These are phyloP conservation scores for Cydia strobilella DNA, from an alignment of 1,140 invertebrate species.

Conservation along the genomic window DNA sequence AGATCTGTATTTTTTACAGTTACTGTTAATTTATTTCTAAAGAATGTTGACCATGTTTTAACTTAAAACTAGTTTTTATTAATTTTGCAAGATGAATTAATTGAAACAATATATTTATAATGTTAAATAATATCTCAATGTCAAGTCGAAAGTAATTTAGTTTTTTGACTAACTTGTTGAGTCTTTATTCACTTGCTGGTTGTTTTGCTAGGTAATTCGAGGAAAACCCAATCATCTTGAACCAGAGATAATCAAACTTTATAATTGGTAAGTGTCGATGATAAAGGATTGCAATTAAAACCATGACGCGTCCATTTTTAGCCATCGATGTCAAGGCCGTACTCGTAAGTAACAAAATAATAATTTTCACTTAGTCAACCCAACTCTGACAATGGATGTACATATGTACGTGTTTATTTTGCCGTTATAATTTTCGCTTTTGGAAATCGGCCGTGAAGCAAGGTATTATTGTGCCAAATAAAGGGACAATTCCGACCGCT, in stretches of 20 bases:
- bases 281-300: slow-evolving; percentile 22
- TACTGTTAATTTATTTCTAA: too few relatives aligned
- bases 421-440: background rate
- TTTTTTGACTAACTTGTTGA: background rate
- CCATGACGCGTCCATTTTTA: slow-evolving; percentile 7
- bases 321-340: slow-evolving; percentile 6
- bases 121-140: too few relatives aligned
- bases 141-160: background rate
- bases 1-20: too few relatives aligned
- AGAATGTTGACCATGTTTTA: too few relatives aligned
- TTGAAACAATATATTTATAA: too few relatives aligned
- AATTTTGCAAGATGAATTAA: too few relatives aligned
- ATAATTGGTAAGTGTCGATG: slow-evolving; percentile 11
- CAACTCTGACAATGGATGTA: background rate
- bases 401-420: background rate
- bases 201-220: background rate
- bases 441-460: slow-evolving; percentile 17
- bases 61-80: too few relatives aligned
- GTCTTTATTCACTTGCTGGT: background rate
- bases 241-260: slow-evolving; percentile 26
- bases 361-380: slow-evolving; percentile 5
- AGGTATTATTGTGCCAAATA: slow-evolving; percentile 21
- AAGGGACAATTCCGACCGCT: background rate
- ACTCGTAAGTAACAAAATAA: slow-evolving; percentile 12
- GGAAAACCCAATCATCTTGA: slow-evolving; percentile 5